These are phyloP conservation scores for Nerophis lumbriciformis DNA, from an alignment of 2,113 vertebrate species.

Conservation along the genomic window DNA sequence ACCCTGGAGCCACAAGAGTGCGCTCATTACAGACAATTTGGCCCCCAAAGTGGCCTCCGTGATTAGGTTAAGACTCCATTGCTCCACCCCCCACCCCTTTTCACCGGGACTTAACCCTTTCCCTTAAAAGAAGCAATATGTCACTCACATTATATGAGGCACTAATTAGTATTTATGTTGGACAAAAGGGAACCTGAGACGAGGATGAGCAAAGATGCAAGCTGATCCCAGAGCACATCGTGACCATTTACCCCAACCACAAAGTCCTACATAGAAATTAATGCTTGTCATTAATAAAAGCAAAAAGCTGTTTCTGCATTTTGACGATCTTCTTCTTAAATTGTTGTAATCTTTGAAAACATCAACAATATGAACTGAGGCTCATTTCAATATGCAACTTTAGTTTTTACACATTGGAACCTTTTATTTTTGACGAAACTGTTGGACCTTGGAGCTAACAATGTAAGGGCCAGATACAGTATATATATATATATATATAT, in stretches of 20 bases:
- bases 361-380: conserved; percentile 20
- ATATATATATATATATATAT: too few relatives aligned
- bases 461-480: too few relatives aligned
- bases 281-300: conserved; percentile 39
- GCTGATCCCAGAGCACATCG: conserved; percentile 56
- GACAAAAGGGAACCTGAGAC: conserved; percentile 31
- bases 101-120: conserved; percentile 40
- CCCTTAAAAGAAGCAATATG: conserved; percentile 56
- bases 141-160: conserved; percentile 52
- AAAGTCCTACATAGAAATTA: conserved; percentile 34
- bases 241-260: conserved; percentile 35
- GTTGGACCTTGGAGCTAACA: too few relatives aligned
- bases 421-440: too few relatives aligned
- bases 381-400: conserved; percentile 13
- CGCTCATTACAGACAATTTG: conserved; percentile 46
- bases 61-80: conserved; percentile 51
- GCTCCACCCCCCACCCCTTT: conserved; percentile 15
- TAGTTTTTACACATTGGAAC: too few relatives aligned
- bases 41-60: conserved; percentile 24
- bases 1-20: conserved; percentile 31
- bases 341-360: conserved; percentile 17
- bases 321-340: conserved; percentile 13
- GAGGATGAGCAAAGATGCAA: conserved; percentile 44
- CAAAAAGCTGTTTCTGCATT: conserved; percentile 1
- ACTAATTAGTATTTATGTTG: conserved; percentile 63